phyloP scores from a whole-genome alignment of 2,888 invertebrate genomes.

The Pterostichus niger region DNA sequence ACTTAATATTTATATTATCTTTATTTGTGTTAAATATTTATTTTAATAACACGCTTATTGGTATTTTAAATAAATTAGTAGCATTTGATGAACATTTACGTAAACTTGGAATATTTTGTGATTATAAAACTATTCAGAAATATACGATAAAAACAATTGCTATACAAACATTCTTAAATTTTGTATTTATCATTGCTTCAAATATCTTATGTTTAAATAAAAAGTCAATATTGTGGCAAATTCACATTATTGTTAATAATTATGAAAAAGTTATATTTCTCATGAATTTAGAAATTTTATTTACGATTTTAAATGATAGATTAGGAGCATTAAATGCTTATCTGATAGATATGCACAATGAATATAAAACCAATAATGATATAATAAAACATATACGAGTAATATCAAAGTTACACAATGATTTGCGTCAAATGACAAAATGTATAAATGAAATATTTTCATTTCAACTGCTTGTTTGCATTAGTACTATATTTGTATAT shows the following conservation, averaged over 20 bases:
- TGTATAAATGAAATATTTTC: neutral
- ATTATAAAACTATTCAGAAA: neutral
- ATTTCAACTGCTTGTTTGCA: conserved; percentile 9
- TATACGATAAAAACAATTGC: neutral
- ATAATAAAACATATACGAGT: neutral
- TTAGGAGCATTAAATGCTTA: neutral
- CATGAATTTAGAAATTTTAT: neutral
- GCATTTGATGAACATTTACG: neutral
- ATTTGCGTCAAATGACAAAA: conserved; percentile 6
- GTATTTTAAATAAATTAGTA: conserved; percentile 12
- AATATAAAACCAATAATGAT: neutral
- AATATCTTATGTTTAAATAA: neutral
- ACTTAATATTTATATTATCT: conserved; percentile 10
- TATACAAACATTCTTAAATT: neutral
- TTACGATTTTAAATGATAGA: neutral
- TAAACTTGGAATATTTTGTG: conserved; percentile 19
- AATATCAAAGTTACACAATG: neutral
- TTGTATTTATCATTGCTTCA: neutral
- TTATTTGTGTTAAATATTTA: neutral
- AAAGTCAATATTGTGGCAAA: neutral
- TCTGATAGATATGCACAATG: neutral
- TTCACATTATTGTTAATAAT: conserved; percentile 1
- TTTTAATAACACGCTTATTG: neutral
- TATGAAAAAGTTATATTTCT: conserved; percentile 11
- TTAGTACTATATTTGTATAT: conserved; percentile 8